These are phyloP conservation scores for Nothoprocta perdicaria DNA, from an alignment of 2,113 vertebrate genomes.

Conservation along the genomic window DNA sequence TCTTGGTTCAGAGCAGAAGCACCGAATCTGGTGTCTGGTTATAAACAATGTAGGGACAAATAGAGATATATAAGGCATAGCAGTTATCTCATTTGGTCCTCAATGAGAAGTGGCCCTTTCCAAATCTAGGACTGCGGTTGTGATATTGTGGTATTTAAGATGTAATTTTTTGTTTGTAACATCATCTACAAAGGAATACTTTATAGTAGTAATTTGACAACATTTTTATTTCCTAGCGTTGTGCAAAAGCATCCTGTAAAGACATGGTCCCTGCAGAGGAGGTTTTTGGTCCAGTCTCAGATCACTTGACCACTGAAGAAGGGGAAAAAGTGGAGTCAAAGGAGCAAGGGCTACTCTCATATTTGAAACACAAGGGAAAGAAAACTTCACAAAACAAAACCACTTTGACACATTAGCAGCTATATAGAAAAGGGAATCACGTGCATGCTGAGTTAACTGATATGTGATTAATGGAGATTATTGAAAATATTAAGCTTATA, in stretches of 20 bases:
- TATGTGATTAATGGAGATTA: background rate
- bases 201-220: background rate
- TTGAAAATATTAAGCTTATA: background rate
- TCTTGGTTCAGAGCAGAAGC: background rate
- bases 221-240: background rate
- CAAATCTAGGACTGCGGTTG: slow-evolving; percentile 1
- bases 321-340: background rate
- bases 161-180: background rate
- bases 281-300: background rate
- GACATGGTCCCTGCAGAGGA: fast-evolving
- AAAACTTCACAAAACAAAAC: background rate
- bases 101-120: slow-evolving; percentile 18
- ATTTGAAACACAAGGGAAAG: background rate
- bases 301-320: background rate
- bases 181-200: background rate
- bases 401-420: background rate
- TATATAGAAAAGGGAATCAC: background rate
- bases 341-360: background rate
- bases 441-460: background rate
- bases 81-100: background rate
- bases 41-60: background rate
- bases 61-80: background rate
- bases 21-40: background rate
- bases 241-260: background rate
- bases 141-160: slow-evolving; percentile 9